Evolutionary conservation across 2,113 vertebrate species (phyloP).

Genomic region (Fukomys damarensis): DNA sequence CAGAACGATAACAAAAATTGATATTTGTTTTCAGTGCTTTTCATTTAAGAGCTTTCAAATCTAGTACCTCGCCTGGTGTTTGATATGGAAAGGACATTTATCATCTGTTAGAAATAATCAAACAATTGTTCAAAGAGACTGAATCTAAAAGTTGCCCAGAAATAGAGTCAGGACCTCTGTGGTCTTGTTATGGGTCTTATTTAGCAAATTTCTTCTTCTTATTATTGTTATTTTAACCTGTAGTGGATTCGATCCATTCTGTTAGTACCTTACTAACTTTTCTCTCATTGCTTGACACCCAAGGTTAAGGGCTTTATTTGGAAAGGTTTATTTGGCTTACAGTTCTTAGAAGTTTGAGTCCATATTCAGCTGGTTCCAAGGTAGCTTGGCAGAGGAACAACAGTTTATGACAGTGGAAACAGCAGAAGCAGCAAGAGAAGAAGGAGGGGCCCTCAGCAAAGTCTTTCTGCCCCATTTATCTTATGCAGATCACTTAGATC

Average conservation of each 20-base stretch:
- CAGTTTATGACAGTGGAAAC: too few relatives aligned
- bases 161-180: neutral
- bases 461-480: too few relatives aligned
- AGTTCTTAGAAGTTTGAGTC: too few relatives aligned
- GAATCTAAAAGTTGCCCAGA: neutral
- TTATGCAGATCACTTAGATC: too few relatives aligned
- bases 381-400: too few relatives aligned
- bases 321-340: too few relatives aligned
- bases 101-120: neutral
- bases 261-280: neutral
- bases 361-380: too few relatives aligned
- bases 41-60: slow-evolving; percentile 37
- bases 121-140: neutral
- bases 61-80: neutral
- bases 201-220: neutral
- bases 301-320: too few relatives aligned
- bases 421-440: too few relatives aligned
- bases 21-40: neutral
- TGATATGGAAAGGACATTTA: neutral
- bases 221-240: neutral
- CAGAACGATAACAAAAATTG: neutral
- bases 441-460: too few relatives aligned
- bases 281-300: too few relatives aligned
- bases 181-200: neutral
- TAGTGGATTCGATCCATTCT: neutral